Percentiles rank a stretch among this genome's conserved stretches.
These are phyloP conservation scores for Melanostoma mellinum DNA, from an alignment of 2,888 invertebrate genomes.

Conservation along the genomic window DNA sequence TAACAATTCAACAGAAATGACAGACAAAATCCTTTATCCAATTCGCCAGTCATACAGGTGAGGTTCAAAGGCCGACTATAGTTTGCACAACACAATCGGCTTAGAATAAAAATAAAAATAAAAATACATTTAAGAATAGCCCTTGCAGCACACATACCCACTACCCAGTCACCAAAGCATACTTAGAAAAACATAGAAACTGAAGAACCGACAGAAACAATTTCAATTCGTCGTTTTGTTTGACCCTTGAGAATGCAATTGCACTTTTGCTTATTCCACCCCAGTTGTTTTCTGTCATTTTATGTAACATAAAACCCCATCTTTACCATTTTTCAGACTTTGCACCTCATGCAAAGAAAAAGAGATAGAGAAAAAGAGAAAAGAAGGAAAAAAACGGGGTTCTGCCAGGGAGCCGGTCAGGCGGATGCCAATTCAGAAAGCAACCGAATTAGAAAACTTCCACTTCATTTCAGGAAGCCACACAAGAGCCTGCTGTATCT, in stretches of 20 bases:
- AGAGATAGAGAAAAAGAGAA: not conserved
- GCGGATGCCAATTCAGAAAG: constrained; percentile 38
- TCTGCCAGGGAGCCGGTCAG: not conserved
- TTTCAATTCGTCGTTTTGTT: constrained; percentile 25
- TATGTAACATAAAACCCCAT: constrained; percentile 24
- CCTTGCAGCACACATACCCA: not conserved
- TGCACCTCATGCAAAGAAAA: constrained; percentile 28
- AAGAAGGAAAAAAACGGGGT: not conserved
- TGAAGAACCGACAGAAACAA: not conserved
- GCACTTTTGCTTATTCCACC: constrained; percentile 58
- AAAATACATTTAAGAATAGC: constrained; percentile 34
- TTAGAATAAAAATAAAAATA: constrained; percentile 53
- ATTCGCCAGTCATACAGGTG: constrained; percentile 33
- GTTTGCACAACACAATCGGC: constrained; percentile 25
- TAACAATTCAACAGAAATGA: constrained; percentile 7
- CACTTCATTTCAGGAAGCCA: constrained; percentile 69
- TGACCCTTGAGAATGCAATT: constrained; percentile 46
- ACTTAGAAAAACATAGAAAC: not conserved
- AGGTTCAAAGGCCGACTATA: constrained; percentile 55
- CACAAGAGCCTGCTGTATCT: constrained; percentile 59
- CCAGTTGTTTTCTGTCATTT: constrained; percentile 59
- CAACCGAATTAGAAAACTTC: constrained; percentile 64
- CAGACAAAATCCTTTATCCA: constrained; percentile 24
- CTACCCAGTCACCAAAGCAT: not conserved
- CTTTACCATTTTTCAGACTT: constrained; percentile 41